Percentiles rank a stretch among this genome's conserved stretches.
phyloP scores from a whole-genome alignment of 2,113 vertebrate species.

The Dromas ardeola region DNA sequence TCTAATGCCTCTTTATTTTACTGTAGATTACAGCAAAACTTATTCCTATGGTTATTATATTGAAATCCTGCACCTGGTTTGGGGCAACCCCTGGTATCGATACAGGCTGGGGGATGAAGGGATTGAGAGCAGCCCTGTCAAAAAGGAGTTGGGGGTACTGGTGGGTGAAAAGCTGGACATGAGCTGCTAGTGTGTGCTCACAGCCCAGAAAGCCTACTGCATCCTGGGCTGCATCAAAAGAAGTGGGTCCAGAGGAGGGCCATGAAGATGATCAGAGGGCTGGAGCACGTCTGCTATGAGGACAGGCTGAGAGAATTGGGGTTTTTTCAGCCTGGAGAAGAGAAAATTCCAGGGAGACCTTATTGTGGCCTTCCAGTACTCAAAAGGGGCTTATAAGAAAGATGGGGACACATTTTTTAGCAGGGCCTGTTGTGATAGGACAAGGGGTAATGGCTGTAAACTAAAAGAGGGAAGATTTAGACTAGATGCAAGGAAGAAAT shows the following conservation, averaged over 20 bases:
- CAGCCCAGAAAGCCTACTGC: neutral
- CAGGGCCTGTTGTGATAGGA: neutral
- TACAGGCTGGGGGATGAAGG: neutral
- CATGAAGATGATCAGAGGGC: neutral
- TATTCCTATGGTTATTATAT: neutral
- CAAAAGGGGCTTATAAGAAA: neutral
- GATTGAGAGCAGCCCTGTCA: neutral
- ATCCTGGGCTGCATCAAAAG: neutral
- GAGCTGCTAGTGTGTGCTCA: neutral
- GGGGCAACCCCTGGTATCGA: neutral
- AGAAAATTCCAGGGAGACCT: neutral
- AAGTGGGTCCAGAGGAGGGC: neutral
- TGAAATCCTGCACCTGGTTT: neutral
- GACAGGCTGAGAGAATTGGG: neutral
- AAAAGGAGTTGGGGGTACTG: neutral
- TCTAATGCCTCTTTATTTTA: neutral
- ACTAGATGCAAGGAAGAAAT: neutral
- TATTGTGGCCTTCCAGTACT: neutral
- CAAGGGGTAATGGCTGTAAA: neutral
- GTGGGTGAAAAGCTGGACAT: neutral
- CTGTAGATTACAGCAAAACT: neutral
- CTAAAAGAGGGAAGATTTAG: neutral
- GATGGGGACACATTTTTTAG: neutral
- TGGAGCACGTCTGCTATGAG: neutral
- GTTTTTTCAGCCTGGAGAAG: neutral